Conservation (phyloP, 2,888 invertebrate genomes). For the Athrips mouffetella region DNA sequence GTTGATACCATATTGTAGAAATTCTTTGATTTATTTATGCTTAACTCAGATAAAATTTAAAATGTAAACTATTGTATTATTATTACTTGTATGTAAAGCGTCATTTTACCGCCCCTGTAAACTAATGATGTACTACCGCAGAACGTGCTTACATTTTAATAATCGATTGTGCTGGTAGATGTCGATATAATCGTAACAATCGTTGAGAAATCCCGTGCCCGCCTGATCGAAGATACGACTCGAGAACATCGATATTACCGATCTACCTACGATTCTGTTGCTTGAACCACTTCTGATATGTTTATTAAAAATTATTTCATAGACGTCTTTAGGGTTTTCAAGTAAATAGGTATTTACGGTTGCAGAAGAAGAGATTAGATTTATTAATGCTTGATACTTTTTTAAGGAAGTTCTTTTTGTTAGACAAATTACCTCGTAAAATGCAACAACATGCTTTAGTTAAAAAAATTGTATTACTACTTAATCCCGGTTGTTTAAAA, state of each 20-base stretch:
- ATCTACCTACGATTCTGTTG: constrained; percentile 22
- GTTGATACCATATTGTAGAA: too few species aligned
- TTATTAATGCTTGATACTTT: too few species aligned
- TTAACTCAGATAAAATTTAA: not conserved
- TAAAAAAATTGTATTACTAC: too few species aligned
- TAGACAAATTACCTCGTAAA: too few species aligned
- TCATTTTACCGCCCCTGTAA: constrained; percentile 41
- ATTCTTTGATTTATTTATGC: too few species aligned
- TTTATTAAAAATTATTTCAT: too few species aligned
- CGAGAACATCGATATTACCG: constrained; percentile 41
- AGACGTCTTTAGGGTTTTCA: not conserved
- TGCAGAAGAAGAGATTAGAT: too few species aligned
- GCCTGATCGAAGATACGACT: constrained; percentile 28
- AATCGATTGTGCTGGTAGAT: constrained; percentile 48
- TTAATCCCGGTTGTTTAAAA: too few species aligned
- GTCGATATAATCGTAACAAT: constrained; percentile 37
- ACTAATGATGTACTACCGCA: constrained; percentile 55
- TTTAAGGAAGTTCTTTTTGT: too few species aligned
- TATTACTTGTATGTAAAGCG: constrained; percentile 26
- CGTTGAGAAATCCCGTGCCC: constrained; percentile 47
- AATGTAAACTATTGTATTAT: not conserved
- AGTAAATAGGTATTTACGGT: too few species aligned
- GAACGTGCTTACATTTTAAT: constrained; percentile 63
- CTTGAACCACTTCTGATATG: not conserved
- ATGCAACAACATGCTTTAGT: too few species aligned